Conservation (phyloP, 2,888 invertebrate species). For the Metellina segmentata region DNA sequence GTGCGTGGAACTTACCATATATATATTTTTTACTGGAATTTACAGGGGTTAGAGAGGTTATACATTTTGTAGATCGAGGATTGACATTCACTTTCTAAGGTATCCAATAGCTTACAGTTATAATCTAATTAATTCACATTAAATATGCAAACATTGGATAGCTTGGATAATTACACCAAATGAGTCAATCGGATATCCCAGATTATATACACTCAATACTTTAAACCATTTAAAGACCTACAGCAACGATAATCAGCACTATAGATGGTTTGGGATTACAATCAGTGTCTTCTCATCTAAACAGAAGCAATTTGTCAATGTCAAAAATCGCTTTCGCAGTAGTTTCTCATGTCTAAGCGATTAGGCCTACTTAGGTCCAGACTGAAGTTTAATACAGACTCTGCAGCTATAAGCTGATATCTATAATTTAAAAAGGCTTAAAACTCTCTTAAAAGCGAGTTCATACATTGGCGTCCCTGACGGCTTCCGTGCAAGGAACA, state of each 20-base stretch:
- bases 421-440: neutral
- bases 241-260: neutral
- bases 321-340: neutral
- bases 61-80: too few species aligned
- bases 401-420: neutral
- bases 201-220: neutral
- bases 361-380: neutral
- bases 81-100: too few species aligned
- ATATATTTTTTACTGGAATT: too few species aligned
- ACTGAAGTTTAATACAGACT: neutral
- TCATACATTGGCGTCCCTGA: neutral
- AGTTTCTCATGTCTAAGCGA: neutral
- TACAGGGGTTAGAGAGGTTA: too few species aligned
- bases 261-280: neutral
- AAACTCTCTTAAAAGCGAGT: neutral
- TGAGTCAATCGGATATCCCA: neutral
- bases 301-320: neutral
- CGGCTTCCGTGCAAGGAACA: neutral
- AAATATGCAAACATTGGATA: neutral
- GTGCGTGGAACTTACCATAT: too few species aligned
- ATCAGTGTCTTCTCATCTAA: neutral
- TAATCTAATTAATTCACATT: neutral
- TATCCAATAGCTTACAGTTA: too few species aligned
- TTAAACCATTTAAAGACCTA: neutral
- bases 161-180: neutral